phyloP scores from a whole-genome alignment of 2,888 invertebrate species.

The Conomelus anceps region DNA sequence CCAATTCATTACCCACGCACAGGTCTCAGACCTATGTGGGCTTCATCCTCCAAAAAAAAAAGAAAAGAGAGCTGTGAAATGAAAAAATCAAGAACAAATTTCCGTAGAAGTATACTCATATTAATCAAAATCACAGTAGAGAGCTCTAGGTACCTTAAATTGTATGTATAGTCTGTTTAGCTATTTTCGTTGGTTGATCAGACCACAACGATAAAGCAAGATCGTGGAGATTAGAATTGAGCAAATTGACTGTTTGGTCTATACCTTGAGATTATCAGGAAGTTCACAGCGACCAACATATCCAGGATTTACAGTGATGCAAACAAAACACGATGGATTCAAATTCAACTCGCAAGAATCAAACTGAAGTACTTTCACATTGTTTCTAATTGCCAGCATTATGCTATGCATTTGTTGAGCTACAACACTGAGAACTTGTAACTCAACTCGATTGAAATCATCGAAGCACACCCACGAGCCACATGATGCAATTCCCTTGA shows the following conservation, averaged over 20 bases:
- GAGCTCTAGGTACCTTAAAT: neutral
- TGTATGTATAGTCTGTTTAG: neutral
- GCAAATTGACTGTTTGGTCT: neutral
- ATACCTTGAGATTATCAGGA: constrained; percentile 72
- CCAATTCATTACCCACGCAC: no score
- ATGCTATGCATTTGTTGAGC: constrained; percentile 81
- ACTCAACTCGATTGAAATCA: constrained; percentile 78
- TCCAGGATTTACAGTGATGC: constrained; percentile 72
- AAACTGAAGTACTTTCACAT: constrained; percentile 61
- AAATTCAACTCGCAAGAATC: constrained; percentile 68
- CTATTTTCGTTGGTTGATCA: no score
- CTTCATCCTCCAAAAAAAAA: no score
- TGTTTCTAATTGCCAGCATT: constrained; percentile 62
- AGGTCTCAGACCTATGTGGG: no score
- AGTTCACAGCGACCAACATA: constrained; percentile 76
- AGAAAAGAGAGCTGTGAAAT: no score
- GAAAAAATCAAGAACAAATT: no score
- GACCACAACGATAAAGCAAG: no score
- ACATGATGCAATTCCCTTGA: constrained; percentile 63
- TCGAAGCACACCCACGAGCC: constrained; percentile 88
- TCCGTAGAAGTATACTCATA: no score
- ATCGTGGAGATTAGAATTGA: no score
- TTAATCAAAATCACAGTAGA: neutral
- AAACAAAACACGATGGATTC: constrained; percentile 73
- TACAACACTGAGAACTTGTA: constrained; percentile 78